These are phyloP conservation scores for Toxotes jaculatrix DNA, from an alignment of 2,113 vertebrate genomes.

Conservation along the genomic window DNA sequence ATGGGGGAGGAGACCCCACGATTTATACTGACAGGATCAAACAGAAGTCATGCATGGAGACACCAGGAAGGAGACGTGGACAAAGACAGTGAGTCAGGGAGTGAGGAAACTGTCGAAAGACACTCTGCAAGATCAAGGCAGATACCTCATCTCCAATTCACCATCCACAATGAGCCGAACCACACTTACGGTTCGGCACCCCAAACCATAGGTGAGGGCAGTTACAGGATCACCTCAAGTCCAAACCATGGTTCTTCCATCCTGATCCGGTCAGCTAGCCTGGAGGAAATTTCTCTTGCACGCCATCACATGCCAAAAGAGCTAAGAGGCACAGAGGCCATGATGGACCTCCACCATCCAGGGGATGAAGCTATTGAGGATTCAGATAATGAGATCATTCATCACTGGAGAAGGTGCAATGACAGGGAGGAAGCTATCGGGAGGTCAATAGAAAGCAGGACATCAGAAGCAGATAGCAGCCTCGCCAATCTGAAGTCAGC, in stretches of 20 bases:
- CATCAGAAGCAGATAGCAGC: constrained; percentile 27
- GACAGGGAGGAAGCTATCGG: constrained; percentile 15
- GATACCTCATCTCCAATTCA: constrained; percentile 81
- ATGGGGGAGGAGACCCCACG: constrained; percentile 76
- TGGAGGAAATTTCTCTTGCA: constrained; percentile 78
- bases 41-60: constrained; percentile 67
- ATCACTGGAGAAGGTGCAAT: constrained; percentile 72
- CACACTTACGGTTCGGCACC: constrained; percentile 15
- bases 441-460: constrained; percentile 14
- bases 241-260: constrained; percentile 68
- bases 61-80: constrained; percentile 64
- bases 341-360: constrained; percentile 78
- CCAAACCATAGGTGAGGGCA: constrained; percentile 43
- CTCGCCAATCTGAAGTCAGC: constrained; percentile 73
- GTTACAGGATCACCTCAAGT: constrained; percentile 59
- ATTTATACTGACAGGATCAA: constrained; percentile 58
- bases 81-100: constrained; percentile 76
- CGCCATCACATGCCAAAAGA: constrained; percentile 68
- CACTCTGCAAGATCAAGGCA: constrained; percentile 55
- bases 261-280: constrained; percentile 81
- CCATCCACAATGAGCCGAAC: constrained; percentile 70
- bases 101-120: constrained; percentile 60
- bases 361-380: constrained; percentile 43
- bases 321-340: constrained; percentile 75
- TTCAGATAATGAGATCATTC: constrained; percentile 77